Conservation (phyloP, 2,888 invertebrate genomes). For the Acanthosoma haemorrhoidale region DNA sequence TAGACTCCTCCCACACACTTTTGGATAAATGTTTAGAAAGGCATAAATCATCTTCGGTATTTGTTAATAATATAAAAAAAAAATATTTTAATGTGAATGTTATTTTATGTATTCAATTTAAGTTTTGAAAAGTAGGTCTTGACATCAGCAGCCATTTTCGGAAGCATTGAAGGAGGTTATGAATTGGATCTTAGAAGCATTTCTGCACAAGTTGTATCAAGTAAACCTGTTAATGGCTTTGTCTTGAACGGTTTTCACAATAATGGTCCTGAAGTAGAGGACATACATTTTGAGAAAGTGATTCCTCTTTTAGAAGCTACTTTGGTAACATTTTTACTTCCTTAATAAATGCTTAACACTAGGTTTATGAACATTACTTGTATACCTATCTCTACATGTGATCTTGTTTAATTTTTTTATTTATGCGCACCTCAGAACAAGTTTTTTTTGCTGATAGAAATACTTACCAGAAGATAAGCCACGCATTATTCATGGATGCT, state of each 20-base stretch:
- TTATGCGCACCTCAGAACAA: no score
- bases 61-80: neutral
- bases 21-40: constrained; percentile 63
- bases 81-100: neutral
- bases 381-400: no score
- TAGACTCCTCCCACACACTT: constrained; percentile 53
- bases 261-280: constrained; percentile 59
- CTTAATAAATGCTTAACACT: no score
- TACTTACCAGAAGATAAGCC: constrained; percentile 62
- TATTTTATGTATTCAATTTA: constrained; percentile 18
- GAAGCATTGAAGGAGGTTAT: constrained; percentile 71
- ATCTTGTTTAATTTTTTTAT: no score
- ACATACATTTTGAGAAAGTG: constrained; percentile 52
- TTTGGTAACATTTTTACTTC: no score
- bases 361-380: no score
- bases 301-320: constrained; percentile 58
- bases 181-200: constrained; percentile 58
- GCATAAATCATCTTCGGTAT: constrained; percentile 54
- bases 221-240: constrained; percentile 61
- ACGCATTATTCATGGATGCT: constrained; percentile 69
- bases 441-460: constrained; percentile 25
- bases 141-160: constrained; percentile 54
- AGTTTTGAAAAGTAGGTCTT: constrained; percentile 45
- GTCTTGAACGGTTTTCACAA: constrained; percentile 77
- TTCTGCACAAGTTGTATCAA: constrained; percentile 56